Conservation (phyloP, 2,113 vertebrate genomes). For the Paramisgurnus dabryanus region DNA sequence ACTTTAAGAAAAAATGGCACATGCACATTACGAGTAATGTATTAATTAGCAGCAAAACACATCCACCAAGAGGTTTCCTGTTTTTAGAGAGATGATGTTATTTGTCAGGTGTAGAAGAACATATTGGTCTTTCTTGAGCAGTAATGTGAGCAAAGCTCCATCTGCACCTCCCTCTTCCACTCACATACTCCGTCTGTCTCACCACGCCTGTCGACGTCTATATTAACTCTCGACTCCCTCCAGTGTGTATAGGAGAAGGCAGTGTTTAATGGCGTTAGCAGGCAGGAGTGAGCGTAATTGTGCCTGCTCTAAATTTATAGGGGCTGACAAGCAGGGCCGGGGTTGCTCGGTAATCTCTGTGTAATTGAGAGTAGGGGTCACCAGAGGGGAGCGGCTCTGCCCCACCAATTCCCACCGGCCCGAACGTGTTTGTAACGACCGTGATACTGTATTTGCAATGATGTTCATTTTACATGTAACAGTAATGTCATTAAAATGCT, state of each 20-base stretch:
- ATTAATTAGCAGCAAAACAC: constrained; percentile 27
- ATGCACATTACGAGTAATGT: constrained; percentile 6
- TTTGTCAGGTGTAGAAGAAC: constrained; percentile 28
- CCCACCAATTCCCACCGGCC: constrained; percentile 30
- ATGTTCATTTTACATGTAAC: constrained; percentile 20
- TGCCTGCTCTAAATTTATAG: constrained; percentile 54
- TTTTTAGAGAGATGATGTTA: constrained; percentile 24
- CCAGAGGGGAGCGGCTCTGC: constrained; percentile 27
- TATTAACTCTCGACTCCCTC: constrained; percentile 40
- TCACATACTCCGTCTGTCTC: constrained; percentile 1
- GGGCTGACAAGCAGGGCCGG: constrained; percentile 45
- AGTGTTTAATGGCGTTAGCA: constrained; percentile 55
- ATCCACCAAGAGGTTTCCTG: constrained; percentile 1
- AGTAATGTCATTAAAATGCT: constrained; percentile 5
- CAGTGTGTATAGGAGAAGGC: constrained; percentile 29
- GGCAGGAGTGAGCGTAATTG: constrained; percentile 47
- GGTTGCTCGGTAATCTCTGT: constrained; percentile 58
- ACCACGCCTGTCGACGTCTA: constrained; percentile 25
- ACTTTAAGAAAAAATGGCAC: not conserved
- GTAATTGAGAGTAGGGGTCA: constrained; percentile 58
- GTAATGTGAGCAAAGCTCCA: constrained; percentile 47
- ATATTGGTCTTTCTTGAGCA: constrained; percentile 30
- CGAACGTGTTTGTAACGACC: constrained; percentile 10
- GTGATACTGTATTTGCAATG: constrained; percentile 7
- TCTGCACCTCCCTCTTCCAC: constrained; percentile 28